These are phyloP conservation scores for Exaiptasia diaphana DNA, from an alignment of 64 coral and sea anemone species.

Conservation along the genomic window DNA sequence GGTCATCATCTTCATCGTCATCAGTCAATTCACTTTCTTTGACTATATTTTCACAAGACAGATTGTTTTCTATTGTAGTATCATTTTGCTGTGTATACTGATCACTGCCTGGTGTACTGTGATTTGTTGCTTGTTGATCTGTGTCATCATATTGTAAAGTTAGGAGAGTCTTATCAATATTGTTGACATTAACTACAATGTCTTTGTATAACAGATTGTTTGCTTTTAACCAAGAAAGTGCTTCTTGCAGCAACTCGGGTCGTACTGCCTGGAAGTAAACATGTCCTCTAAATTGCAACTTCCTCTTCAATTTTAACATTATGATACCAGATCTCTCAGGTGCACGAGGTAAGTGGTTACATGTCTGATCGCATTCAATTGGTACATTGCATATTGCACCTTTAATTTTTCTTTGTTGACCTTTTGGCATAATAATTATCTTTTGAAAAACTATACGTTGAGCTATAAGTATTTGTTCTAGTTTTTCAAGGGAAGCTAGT, in stretches of 20 bases:
- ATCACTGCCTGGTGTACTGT: background rate
- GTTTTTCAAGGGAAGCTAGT: constrained; percentile 62
- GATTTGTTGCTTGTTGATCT: too few relatives aligned
- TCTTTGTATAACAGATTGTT: constrained; percentile 55
- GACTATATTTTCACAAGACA: background rate
- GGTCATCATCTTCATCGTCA: constrained; percentile 44
- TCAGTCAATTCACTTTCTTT: too few relatives aligned
- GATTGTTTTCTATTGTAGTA: background rate
- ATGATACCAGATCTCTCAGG: constrained; percentile 55
- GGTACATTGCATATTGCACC: constrained; percentile 48
- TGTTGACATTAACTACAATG: too few relatives aligned
- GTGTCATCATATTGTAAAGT: too few relatives aligned
- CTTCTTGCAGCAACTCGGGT: constrained; percentile 45
- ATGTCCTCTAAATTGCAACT: constrained; percentile 70
- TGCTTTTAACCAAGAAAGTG: constrained; percentile 51
- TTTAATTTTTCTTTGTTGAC: constrained; percentile 41
- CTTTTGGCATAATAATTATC: constrained; percentile 30
- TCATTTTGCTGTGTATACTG: background rate
- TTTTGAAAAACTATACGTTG: constrained; percentile 52
- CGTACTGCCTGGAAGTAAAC: constrained; percentile 69
- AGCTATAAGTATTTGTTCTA: constrained; percentile 37
- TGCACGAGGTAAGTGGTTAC: constrained; percentile 6
- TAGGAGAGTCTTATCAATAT: too few relatives aligned
- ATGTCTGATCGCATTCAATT: constrained; percentile 29
- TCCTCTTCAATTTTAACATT: constrained; percentile 67